phyloP scores from a whole-genome alignment of 2,888 invertebrate species.

The Eledona agricola region DNA sequence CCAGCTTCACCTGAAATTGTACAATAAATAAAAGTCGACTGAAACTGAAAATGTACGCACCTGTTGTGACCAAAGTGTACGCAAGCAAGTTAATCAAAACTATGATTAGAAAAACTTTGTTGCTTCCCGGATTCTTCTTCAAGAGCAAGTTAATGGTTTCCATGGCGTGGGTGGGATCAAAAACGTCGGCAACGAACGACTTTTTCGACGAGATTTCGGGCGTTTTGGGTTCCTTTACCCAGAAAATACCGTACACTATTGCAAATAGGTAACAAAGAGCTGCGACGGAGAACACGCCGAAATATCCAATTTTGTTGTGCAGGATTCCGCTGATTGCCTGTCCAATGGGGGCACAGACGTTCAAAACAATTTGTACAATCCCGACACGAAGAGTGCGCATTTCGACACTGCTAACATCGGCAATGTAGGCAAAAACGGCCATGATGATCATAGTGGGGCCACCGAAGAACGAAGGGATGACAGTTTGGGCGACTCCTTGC shows the following conservation, averaged over 20 bases:
- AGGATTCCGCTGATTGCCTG: slow-evolving; percentile 55
- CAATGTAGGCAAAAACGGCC: slow-evolving; percentile 60
- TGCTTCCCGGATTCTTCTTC: slow-evolving; percentile 50
- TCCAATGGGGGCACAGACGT: slow-evolving; percentile 49
- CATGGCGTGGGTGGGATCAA: slow-evolving; percentile 54
- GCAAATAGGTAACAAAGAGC: slow-evolving; percentile 51
- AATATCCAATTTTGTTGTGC: slow-evolving; percentile 53
- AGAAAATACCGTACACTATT: slow-evolving; percentile 55
- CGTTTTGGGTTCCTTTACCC: slow-evolving; percentile 53
- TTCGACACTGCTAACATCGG: slow-evolving; percentile 64
- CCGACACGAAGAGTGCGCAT: slow-evolving; percentile 71
- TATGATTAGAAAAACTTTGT: slow-evolving; percentile 48
- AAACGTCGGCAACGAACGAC: slow-evolving; percentile 52
- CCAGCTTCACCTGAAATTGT: slow-evolving; percentile 69
- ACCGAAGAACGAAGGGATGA: slow-evolving; percentile 68
- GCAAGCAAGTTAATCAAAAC: slow-evolving; percentile 51
- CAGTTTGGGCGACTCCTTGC: slow-evolving; percentile 66
- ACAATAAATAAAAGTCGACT: not conserved
- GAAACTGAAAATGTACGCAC: slow-evolving; percentile 41
- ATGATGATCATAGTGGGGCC: slow-evolving; percentile 64
- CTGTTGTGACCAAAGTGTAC: slow-evolving; percentile 48
- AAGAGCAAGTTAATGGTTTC: slow-evolving; percentile 55
- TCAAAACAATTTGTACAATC: slow-evolving; percentile 62
- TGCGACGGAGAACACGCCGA: slow-evolving; percentile 52
- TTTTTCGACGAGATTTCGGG: slow-evolving; percentile 38